Conservation (phyloP, 2,888 invertebrate species). For the Drosophila ustulata region DNA sequence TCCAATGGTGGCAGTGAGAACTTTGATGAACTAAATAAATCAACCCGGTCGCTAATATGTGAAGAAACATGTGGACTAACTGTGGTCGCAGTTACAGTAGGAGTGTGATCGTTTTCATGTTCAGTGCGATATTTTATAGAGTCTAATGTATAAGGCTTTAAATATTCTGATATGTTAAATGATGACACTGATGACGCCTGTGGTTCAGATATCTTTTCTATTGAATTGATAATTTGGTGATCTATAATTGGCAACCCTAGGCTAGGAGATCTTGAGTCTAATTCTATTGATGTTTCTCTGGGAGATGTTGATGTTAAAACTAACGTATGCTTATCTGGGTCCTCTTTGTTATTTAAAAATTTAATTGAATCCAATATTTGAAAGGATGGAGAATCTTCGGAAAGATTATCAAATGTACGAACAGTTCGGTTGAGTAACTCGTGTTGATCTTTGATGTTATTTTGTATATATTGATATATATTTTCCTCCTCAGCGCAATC, state of each 20-base stretch:
- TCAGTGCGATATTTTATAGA: conserved; percentile 29
- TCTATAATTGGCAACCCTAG: neutral
- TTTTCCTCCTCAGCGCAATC: neutral
- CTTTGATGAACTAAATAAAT: conserved; percentile 20
- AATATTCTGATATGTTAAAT: conserved; percentile 66
- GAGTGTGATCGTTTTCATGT: conserved; percentile 11
- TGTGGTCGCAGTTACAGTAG: conserved; percentile 2
- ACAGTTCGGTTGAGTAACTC: neutral
- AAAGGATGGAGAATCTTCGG: neutral
- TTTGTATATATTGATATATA: neutral
- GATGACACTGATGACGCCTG: conserved; percentile 39
- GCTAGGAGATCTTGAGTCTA: conserved; percentile 3
- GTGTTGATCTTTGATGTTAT: conserved; percentile 2
- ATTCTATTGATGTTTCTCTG: conserved; percentile 7
- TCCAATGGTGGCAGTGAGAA: conserved; percentile 32
- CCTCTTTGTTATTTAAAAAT: neutral
- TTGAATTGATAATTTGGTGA: neutral
- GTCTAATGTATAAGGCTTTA: conserved; percentile 68
- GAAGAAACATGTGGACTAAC: conserved; percentile 10
- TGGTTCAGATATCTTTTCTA: conserved; percentile 5
- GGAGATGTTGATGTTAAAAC: neutral
- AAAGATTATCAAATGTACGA: neutral
- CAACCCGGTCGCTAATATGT: neutral
- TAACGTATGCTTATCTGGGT: neutral
- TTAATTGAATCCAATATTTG: conserved; percentile 2